Conservation (phyloP, 53 echinoderm and acorn worm species). For the Apostichopus leukothele region DNA sequence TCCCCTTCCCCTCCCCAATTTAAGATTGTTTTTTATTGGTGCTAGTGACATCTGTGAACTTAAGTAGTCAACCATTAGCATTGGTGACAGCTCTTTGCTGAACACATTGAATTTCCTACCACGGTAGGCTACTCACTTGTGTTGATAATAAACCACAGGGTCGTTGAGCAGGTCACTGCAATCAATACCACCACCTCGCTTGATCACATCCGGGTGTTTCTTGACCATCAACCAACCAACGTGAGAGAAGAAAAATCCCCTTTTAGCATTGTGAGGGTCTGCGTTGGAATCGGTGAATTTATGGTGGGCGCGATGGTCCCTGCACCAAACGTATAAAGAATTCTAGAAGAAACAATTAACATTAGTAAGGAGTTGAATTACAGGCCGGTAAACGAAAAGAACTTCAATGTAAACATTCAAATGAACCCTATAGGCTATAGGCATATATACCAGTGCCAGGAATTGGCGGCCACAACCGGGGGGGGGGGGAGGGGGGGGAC, state of each 20-base stretch:
- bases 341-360: slow-evolving; percentile 45
- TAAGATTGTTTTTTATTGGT: too few species aligned
- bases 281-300: slow-evolving; percentile 88
- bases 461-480: too few species aligned
- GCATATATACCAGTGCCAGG: too few species aligned
- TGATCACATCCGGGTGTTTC: slow-evolving; percentile 80
- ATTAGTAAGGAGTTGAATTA: background rate
- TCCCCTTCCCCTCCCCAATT: too few species aligned
- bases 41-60: too few species aligned
- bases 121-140: slow-evolving; percentile 51
- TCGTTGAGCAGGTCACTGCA: slow-evolving; percentile 66
- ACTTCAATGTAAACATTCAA: too few species aligned
- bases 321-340: slow-evolving; percentile 76
- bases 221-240: slow-evolving; percentile 81
- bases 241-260: slow-evolving; percentile 90
- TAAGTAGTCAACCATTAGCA: too few species aligned
- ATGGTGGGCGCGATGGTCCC: slow-evolving; percentile 84
- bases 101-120: too few species aligned
- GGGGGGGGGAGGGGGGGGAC: too few species aligned
- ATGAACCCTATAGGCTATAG: too few species aligned
- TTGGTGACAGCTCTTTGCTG: too few species aligned
- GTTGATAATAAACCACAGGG: slow-evolving; percentile 74
- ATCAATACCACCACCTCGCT: slow-evolving; percentile 62
- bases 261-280: slow-evolving; percentile 85
- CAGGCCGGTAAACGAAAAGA: too few species aligned